Percentiles rank a stretch among this genome's conserved stretches.
phyloP scores from a whole-genome alignment of 2,888 invertebrate genomes.

The Cantharis flavilabris region DNA sequence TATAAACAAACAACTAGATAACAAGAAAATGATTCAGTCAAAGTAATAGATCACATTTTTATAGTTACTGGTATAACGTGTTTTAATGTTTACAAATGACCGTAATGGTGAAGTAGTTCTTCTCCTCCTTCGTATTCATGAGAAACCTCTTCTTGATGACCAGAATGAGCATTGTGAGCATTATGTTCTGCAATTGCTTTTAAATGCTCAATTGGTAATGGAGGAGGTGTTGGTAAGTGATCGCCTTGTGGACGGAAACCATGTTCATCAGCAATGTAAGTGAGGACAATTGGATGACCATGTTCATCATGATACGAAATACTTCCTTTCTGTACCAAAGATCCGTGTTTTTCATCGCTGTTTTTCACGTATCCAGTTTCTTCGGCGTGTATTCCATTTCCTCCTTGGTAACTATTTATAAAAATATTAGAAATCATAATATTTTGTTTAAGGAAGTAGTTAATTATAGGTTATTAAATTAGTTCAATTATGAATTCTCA shows the following conservation, averaged over 20 bases:
- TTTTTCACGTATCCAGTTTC: slow-evolving; percentile 75
- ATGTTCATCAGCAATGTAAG: slow-evolving; percentile 75
- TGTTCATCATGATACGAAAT: slow-evolving; percentile 76
- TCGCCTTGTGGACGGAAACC: slow-evolving; percentile 67
- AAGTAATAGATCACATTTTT: not conserved
- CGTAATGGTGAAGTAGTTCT: not conserved
- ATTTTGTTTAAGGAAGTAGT: not conserved
- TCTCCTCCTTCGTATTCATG: not conserved
- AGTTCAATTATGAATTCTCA: not conserved
- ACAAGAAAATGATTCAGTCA: not conserved
- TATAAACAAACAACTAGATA: not conserved
- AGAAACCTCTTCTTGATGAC: not conserved
- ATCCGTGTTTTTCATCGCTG: slow-evolving; percentile 67
- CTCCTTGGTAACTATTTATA: slow-evolving; percentile 68
- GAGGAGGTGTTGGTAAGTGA: slow-evolving; percentile 82
- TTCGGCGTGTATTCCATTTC: slow-evolving; percentile 73
- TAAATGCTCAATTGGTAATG: slow-evolving; percentile 74
- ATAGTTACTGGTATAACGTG: not conserved
- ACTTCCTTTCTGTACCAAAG: slow-evolving; percentile 71
- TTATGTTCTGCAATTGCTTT: slow-evolving; percentile 62
- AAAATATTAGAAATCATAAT: not conserved
- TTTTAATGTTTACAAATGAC: not conserved
- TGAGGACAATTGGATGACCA: slow-evolving; percentile 66
- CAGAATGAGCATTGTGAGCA: slow-evolving; percentile 22
- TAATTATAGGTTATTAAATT: not conserved